A percentile compares a stretch with the other conserved stretches of the same genome.
phyloP scores from a whole-genome alignment of 2,113 vertebrate genomes.

The Phyllopteryx taeniolatus region DNA sequence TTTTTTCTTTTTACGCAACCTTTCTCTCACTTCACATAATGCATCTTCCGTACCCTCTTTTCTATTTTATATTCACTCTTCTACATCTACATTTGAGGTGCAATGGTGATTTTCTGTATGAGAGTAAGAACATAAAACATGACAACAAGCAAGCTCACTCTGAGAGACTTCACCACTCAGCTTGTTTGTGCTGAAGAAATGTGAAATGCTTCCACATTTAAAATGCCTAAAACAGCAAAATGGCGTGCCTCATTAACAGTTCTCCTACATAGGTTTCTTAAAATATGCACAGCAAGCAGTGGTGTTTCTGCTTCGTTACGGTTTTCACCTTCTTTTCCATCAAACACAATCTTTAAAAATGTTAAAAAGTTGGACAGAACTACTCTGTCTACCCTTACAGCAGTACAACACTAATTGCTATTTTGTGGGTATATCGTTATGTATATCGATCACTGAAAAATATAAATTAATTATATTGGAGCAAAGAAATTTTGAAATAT shows the following conservation, averaged over 20 bases:
- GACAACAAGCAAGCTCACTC: conserved; percentile 6
- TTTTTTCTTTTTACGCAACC: not conserved
- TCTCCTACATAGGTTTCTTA: not conserved
- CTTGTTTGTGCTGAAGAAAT: conserved; percentile 10
- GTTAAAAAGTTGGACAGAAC: not conserved
- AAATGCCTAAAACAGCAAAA: conserved; percentile 20
- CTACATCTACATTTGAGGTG: not conserved
- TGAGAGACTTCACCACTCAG: not conserved
- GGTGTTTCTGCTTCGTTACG: not conserved
- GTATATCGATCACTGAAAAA: too few species aligned
- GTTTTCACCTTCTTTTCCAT: not conserved
- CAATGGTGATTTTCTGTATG: conserved; percentile 3
- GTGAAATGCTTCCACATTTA: conserved; percentile 16
- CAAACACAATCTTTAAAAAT: not conserved
- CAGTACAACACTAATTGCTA: too few species aligned
- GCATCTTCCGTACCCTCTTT: not conserved
- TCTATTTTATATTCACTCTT: not conserved
- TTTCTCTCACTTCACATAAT: not conserved
- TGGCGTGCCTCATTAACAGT: conserved; percentile 4
- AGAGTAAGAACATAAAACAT: not conserved
- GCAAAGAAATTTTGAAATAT: too few species aligned
- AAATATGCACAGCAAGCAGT: not conserved
- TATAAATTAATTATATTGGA: too few species aligned
- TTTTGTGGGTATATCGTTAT: too few species aligned
- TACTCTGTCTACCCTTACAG: too few species aligned